Conservation (phyloP, 2,113 vertebrate genomes). For the Canis aureus region DNA sequence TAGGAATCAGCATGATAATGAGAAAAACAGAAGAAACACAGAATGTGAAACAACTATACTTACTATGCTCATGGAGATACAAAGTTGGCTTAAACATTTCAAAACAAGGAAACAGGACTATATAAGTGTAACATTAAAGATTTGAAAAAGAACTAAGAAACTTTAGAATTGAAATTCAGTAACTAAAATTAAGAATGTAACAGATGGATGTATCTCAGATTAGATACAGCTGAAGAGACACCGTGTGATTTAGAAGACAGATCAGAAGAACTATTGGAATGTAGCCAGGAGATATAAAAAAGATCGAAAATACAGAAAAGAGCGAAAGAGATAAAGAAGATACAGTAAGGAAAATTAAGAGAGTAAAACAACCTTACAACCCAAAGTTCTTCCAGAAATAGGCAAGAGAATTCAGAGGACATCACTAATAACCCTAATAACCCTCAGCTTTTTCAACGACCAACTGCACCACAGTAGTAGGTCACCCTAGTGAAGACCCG, state of each 20-base stretch:
- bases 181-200: slow-evolving; percentile 16
- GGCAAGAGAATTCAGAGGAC: neutral
- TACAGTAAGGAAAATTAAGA: neutral
- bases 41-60: neutral
- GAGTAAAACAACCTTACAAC: neutral
- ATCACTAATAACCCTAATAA: neutral
- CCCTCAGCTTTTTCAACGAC: neutral
- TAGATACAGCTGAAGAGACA: slow-evolving; percentile 48
- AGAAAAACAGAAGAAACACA: neutral
- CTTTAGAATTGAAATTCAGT: slow-evolving; percentile 38
- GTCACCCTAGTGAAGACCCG: neutral
- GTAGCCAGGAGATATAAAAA: neutral
- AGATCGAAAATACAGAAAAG: neutral
- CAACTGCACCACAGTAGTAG: neutral
- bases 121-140: neutral
- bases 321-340: neutral
- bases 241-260: neutral
- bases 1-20: neutral
- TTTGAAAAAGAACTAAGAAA: slow-evolving; percentile 28
- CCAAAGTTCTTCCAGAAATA: neutral
- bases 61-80: neutral
- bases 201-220: slow-evolving; percentile 35
- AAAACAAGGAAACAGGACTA: slow-evolving; percentile 21
- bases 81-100: slow-evolving; percentile 16
- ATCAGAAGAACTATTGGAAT: slow-evolving; percentile 27